Percentiles rank a stretch among this genome's conserved stretches.
phyloP scores from a whole-genome alignment of 1,140 invertebrate genomes.

The Melanaphis sacchari region DNA sequence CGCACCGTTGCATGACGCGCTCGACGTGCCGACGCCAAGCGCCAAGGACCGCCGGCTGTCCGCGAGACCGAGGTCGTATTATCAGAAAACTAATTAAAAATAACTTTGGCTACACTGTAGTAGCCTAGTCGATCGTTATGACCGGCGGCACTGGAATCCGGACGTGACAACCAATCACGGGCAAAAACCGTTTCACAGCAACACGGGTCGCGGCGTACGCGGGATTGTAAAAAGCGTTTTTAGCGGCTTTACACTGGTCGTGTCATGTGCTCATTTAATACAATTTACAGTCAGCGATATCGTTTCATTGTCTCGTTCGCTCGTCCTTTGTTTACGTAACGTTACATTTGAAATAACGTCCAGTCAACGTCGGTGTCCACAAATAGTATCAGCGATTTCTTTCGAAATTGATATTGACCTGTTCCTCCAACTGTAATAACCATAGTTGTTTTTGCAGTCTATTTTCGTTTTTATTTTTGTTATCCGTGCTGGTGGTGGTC shows the following conservation, averaged over 20 bases:
- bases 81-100: background rate
- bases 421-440: background rate
- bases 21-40: too few relatives aligned
- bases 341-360: background rate
- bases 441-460: background rate
- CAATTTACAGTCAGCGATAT: too few relatives aligned
- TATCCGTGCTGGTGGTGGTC: background rate
- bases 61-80: background rate
- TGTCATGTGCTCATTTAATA: constrained; percentile 18
- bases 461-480: background rate
- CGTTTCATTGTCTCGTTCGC: background rate
- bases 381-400: background rate
- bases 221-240: background rate
- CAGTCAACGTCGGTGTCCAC: background rate
- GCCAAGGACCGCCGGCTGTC: too few relatives aligned
- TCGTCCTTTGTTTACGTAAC: background rate
- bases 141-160: background rate
- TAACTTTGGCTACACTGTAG: background rate
- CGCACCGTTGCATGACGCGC: too few relatives aligned
- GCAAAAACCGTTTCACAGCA: constrained; percentile 18
- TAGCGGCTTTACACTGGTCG: background rate
- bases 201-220: background rate
- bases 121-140: background rate
- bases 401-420: background rate
- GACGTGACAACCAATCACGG: background rate